A percentile compares a stretch with the other conserved stretches of the same genome.
Conservation (phyloP, 2,888 invertebrate species). For the Limenitis arthemis region DNA sequence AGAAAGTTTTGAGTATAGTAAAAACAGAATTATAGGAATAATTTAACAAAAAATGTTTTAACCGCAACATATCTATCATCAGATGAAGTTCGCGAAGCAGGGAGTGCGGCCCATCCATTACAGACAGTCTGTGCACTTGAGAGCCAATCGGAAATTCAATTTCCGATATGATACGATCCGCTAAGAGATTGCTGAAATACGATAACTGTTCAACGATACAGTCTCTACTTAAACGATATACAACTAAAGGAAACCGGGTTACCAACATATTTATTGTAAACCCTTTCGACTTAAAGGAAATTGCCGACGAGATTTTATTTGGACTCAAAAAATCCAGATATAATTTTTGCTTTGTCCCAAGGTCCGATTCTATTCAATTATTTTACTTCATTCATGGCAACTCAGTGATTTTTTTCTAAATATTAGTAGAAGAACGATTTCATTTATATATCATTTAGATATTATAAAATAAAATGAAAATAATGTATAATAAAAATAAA, state of each 20-base stretch:
- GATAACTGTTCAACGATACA: slow-evolving; percentile 37
- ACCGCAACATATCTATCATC: slow-evolving; percentile 39
- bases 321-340: not conserved
- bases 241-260: slow-evolving; percentile 15
- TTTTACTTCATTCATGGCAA: too few relatives aligned
- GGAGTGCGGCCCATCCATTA: slow-evolving; percentile 45
- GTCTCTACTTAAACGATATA: slow-evolving; percentile 27
- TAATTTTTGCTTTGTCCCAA: too few relatives aligned
- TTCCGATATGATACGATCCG: slow-evolving; percentile 56
- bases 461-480: too few relatives aligned
- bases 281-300: slow-evolving; percentile 3
- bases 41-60: too few relatives aligned
- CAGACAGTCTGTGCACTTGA: slow-evolving; percentile 37
- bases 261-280: slow-evolving; percentile 5
- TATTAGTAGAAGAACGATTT: too few relatives aligned
- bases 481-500: too few relatives aligned
- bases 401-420: too few relatives aligned
- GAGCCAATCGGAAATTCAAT: slow-evolving; percentile 65
- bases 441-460: too few relatives aligned
- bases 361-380: too few relatives aligned
- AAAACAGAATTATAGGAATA: too few relatives aligned
- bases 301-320: slow-evolving; percentile 1
- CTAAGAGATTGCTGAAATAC: slow-evolving; percentile 58
- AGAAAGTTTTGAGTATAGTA: too few relatives aligned
- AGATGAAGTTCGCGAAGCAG: slow-evolving; percentile 39